A percentile compares a stretch with the other conserved stretches of the same genome.
These are phyloP conservation scores for Isaurus tuberculatus DNA, from an alignment of 92 coral and sea anemone genomes.

Conservation along the genomic window DNA sequence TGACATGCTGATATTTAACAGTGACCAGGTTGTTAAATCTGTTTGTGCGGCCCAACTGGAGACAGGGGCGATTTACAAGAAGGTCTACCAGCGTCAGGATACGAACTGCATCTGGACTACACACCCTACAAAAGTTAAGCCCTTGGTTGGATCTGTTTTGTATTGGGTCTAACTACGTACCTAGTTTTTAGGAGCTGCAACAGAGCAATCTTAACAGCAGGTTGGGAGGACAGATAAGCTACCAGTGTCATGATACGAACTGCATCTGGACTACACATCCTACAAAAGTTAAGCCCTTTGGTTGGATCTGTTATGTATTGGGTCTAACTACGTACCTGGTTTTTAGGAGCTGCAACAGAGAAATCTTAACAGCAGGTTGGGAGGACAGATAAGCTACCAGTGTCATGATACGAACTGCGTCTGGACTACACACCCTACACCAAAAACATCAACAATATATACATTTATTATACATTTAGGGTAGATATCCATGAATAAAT, in stretches of 20 bases:
- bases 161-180: slow-evolving; percentile 22
- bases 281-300: too few species aligned
- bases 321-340: slow-evolving; percentile 64
- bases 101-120: slow-evolving; percentile 80
- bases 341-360: slow-evolving; percentile 90
- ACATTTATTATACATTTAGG: too few species aligned
- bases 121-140: too few species aligned
- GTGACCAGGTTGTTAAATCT: too few species aligned
- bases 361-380: slow-evolving; percentile 97
- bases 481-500: too few species aligned
- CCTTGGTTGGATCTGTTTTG: too few species aligned
- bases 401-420: slow-evolving; percentile 96
- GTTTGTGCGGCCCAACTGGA: too few species aligned
- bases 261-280: slow-evolving; percentile 57
- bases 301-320: too few species aligned
- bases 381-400: slow-evolving; percentile 92
- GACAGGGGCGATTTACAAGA: too few species aligned
- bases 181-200: slow-evolving; percentile 93
- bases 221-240: slow-evolving; percentile 96
- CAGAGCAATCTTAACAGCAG: slow-evolving; percentile 95
- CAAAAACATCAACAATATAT: too few species aligned
- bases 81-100: slow-evolving; percentile 93
- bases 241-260: slow-evolving; percentile 95
- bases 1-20: too few species aligned
- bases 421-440: slow-evolving; percentile 74